Evolutionary conservation across 2,888 invertebrate genomes (phyloP), one percentile per base, ranked within the genome.

Genomic region (Callosobruchus maculatus): DNA sequence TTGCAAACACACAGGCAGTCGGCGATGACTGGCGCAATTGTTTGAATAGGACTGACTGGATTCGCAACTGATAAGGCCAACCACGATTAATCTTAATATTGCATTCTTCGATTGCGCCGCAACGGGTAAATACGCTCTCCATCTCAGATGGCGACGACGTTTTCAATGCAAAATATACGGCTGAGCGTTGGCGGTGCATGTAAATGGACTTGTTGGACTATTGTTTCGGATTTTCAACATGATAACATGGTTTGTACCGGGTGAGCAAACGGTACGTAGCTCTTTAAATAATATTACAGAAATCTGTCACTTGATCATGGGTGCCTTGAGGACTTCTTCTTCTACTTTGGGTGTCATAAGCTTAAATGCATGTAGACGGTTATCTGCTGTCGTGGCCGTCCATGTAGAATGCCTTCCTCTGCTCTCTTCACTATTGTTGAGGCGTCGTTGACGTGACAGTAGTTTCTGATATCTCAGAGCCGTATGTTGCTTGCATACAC

Each of bases 81-180:
- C 76, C 80, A 84, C 85, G 85, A 86, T 86, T 86, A 86, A 86
- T 86, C 86, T 86, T 86, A 84, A 86, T 86, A 86, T 85, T 84
- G 82, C 84, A 85, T 86, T 85, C 86, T 85, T 84, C 84, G 80
- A 84, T 85, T 84, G 84, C 80, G 82, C 80, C 73, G 77, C 74
- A 71, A 30, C 30, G 30, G 4, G 9, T 30, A 30, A 30, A 30
- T 30, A 30, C 9, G 49, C 49, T 49, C 49, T 49, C 49, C 49
- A 49, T 13, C 49, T 13, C 49, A 18, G 49, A 13, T 49, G 49
- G 49, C 49, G 49, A 13, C 49, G 49, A 49, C 49, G 18, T 49
- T 49, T 49, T 49, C 49, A 49, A 18, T 49, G 49, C 49, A 49
- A 13, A 49, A 49, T 13, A 49, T 18, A 49, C 49, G 49, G 13